Base-by-base conservation (phyloP, 2,797 vertebrate genomes). In the Pipistrellus pipistrellus region DNA sequence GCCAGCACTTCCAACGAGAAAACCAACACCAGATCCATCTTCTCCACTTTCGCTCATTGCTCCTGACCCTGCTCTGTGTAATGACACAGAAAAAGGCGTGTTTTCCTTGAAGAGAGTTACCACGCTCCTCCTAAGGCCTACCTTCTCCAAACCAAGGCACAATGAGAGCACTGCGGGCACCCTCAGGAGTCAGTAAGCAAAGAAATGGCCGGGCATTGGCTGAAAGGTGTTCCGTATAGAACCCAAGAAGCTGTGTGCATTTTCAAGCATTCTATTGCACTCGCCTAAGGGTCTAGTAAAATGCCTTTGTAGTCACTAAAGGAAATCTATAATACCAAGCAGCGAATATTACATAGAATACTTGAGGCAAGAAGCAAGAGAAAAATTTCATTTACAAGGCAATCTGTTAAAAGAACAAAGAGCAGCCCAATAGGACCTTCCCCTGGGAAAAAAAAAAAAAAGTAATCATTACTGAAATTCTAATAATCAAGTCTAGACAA, bases 391-490 rank as follows among this genome's bases (percentile, higher is more conserved):
- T 90, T 97, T 96, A 96, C 75, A 72, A 77, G 32, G 72, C 51
- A 68, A 44, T 71, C 69, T 30, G 44, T 69, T 85, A 88, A 0
- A 95, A 93, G 90, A 96, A 94, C 9, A 44, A 96, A 97, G 83
- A 95, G 12, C 21, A 72, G 72, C 57, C 55, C 48, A 41, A 87
- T 0, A 55, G 69, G 66, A 80, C 2, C 10, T 72, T 69, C 85
- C 81, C 82, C 46, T 69, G 46, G 72, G n/a, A n/a, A 89, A 96
- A 44, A 44, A 77, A 97, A 97, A 92, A 90, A 96, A 77, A 97
- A 97, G 91, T 8, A 27, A 57, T 21, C 84, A 66, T 95, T 38
- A 96, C 96, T 66, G 78, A 2, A 73, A 92, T 41, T 95, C 93
- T 95, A 97, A 84, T 92, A n/a, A 41, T 71, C 94, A 91, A 84